Evolutionary conservation across 2,113 vertebrate genomes (phyloP), one percentile per base, ranked within the genome.

Genomic region (Nyctereutes procyonoides): DNA sequence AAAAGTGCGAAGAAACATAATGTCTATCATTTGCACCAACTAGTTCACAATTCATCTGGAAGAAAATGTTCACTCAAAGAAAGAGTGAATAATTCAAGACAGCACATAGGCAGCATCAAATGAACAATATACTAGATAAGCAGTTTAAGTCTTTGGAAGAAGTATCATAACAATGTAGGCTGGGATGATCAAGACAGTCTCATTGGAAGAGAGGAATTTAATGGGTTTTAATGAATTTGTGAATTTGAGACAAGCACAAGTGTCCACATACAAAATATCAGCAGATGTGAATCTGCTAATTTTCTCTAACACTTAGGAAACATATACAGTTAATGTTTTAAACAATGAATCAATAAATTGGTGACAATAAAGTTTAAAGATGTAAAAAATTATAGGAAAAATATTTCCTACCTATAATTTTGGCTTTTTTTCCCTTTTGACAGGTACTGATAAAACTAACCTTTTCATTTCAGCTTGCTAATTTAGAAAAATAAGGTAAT

Each of bases 311-410:
- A 22, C 32, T 48, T 32, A 90, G 77, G 55, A 11, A 56, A 84
- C 12, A 15, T 9, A 51, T 24, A 6, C 28, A 86, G 48, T 24
- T 6, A 58, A 56, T 79, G 71, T 22, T 19, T 38, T 79, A 58
- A 76, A 95, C 76, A 56, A 38, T 51, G 22, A 83, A 26, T 76
- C 35, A 60, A 53, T 76, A 93, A 71, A 4, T 91, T 58, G 7
- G 32, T 91, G 5, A 73, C 17, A 77, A n/a, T 30, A 11, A 17
- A 83, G 90, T 93, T 95, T 65, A 94, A 89, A 89, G 13, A 89
- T 80, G 6, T 84, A 53, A 62, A 67, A 55, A 2, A 55, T 43
- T 93, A 38, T 2, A 53, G 43, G 43, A 35, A 30, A 71, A 93
- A 69, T 89, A 88, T 55, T 74, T 92, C 17, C 60, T 43, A 77